These are phyloP conservation scores for Bedellia somnulentella DNA, from an alignment of 2,888 invertebrate genomes.

Conservation along the genomic window DNA sequence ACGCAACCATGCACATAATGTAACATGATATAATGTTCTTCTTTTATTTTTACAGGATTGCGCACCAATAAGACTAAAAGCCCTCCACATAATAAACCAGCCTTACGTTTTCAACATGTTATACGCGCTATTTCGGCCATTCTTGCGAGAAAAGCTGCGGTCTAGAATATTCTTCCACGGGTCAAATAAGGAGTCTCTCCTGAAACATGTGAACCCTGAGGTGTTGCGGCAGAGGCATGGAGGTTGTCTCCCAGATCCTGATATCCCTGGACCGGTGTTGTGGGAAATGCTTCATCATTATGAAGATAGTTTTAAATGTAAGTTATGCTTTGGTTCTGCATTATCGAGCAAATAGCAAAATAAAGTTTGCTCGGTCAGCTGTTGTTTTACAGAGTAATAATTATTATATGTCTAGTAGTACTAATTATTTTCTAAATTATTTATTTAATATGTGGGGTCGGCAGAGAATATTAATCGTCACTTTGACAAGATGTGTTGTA, in stretches of 20 bases:
- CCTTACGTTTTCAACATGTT: constrained; percentile 84
- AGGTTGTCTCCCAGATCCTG: constrained; percentile 66
- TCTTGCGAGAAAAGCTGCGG: constrained; percentile 79
- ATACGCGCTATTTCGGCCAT: constrained; percentile 85
- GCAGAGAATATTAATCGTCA: too few relatives aligned
- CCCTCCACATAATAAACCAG: constrained; percentile 86
- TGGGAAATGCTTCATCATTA: constrained; percentile 68
- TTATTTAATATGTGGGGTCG: too few relatives aligned
- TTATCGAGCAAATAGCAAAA: too few relatives aligned
- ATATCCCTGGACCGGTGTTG: constrained; percentile 64
- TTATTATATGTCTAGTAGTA: too few relatives aligned
- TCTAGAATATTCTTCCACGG: constrained; percentile 80
- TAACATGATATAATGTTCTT: too few relatives aligned
- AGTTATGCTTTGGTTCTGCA: constrained; percentile 20
- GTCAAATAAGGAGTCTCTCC: constrained; percentile 62
- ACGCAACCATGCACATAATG: too few relatives aligned
- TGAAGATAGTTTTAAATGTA: constrained; percentile 69
- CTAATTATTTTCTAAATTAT: too few relatives aligned
- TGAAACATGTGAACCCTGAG: constrained; percentile 58
- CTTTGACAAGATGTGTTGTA: too few relatives aligned
- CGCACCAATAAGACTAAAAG: constrained; percentile 80
- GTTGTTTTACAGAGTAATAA: too few relatives aligned
- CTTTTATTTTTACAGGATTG: constrained; percentile 78
- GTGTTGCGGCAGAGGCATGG: constrained; percentile 67
- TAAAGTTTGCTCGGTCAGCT: too few relatives aligned